Evolutionary conservation across 2,888 invertebrate genomes (phyloP), one percentile per base, ranked within the genome.

Genomic region (Diarsia brunnea): DNA sequence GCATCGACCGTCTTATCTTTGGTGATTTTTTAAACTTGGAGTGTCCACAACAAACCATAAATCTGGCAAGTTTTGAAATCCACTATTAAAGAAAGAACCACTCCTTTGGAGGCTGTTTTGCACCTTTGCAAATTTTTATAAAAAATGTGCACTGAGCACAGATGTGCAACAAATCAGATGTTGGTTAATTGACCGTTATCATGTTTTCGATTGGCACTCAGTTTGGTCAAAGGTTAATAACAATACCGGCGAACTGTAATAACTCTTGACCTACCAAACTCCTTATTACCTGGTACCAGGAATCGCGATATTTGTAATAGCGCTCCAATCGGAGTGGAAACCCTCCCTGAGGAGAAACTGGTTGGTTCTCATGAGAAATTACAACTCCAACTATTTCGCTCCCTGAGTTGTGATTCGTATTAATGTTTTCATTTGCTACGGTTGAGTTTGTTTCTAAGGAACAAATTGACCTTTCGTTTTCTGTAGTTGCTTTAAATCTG

Each of bases 281-380:
- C 16, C 49, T 55, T 64, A 55, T 45, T 47, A 79, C 31, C 24
- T 10, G 31, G 19, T 55, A 69, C 12, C 4, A 58, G 43, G 43
- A 31, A 45, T 21, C 12, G 24, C 16, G 31, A 24, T 43, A 64
- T 14, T 31, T 55, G 31, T 55, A 76, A 84, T 64, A 72, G 49
- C n/a, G 47, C 60, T 24, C 49, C 82, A 74, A 87, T 85, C 75
- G 65, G 21, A 71, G 45, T 21, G 68, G 43, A 71, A 73, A 51
- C 16, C 19, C 7, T 75, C 82, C 75, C 75, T 14, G 1, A 19
- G 72, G 79, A 55, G 55, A 51, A 64, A 58, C 49, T 21, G 64
- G 53, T 72, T 58, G 55, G 47, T 64, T 87, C 85, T 70, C 87
- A 58, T 55, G 87, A 85, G 87, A 85, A 87, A 85, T 85, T 82